Evolutionary conservation across 1,140 invertebrate genomes (phyloP).

Genomic region (Luehdorfia chinensis): DNA sequence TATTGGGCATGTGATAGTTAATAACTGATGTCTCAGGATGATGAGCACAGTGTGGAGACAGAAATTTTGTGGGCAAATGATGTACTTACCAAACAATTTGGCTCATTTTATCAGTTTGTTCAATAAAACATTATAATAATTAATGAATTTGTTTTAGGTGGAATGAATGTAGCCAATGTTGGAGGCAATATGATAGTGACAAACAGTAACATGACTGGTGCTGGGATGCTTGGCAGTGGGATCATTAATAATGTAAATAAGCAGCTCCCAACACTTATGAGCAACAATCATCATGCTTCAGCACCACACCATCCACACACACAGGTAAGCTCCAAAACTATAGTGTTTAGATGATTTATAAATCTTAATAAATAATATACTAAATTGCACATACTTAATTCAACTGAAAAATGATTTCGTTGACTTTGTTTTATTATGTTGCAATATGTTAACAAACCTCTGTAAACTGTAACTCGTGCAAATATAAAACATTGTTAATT

Average conservation of each 20-base stretch:
- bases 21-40: no score
- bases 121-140: no score
- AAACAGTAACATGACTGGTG: slow-evolving; percentile 81
- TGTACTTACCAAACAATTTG: no score
- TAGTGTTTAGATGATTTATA: background rate
- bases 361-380: no score
- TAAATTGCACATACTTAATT: no score
- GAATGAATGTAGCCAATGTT: slow-evolving; percentile 80
- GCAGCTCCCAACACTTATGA: slow-evolving; percentile 78
- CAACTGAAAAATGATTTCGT: background rate
- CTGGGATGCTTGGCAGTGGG: slow-evolving; percentile 78
- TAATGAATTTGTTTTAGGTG: slow-evolving; percentile 41
- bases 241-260: slow-evolving; percentile 85
- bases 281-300: slow-evolving; percentile 61
- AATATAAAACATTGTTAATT: no score
- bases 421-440: background rate
- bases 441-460: background rate
- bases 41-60: no score
- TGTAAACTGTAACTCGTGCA: background rate
- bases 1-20: no score
- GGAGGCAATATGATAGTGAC: slow-evolving; percentile 84
- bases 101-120: no score
- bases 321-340: slow-evolving; percentile 44
- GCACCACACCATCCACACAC: slow-evolving; percentile 68
- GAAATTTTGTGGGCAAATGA: no score